These are phyloP conservation scores for Oasisia sp. DNA, from an alignment of 2,888 invertebrate genomes.

Conservation along the genomic window DNA sequence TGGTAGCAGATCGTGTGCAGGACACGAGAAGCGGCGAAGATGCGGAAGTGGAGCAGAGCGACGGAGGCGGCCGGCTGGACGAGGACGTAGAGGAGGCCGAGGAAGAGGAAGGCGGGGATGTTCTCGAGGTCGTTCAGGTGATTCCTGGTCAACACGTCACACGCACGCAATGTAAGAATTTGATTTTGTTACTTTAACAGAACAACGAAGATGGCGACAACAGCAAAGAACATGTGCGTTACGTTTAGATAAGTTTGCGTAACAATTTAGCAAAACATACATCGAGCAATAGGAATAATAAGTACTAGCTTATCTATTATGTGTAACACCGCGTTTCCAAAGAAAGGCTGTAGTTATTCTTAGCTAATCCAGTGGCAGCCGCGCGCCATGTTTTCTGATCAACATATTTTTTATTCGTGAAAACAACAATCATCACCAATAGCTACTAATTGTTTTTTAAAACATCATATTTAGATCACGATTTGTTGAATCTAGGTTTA, in stretches of 20 bases:
- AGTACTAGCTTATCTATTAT: too few relatives aligned
- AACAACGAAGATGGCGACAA: not conserved
- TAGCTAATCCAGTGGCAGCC: too few relatives aligned
- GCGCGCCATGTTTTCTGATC: too few relatives aligned
- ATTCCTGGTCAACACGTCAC: conserved; percentile 69
- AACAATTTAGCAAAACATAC: too few relatives aligned
- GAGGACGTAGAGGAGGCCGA: conserved; percentile 73
- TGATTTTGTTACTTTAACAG: not conserved
- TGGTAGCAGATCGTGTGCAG: conserved; percentile 77
- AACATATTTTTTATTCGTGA: too few relatives aligned
- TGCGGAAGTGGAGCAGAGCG: conserved; percentile 71
- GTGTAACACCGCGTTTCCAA: too few relatives aligned
- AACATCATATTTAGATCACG: too few relatives aligned
- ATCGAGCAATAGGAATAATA: too few relatives aligned
- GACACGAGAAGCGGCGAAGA: conserved; percentile 71
- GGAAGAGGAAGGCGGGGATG: conserved; percentile 74
- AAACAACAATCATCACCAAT: too few relatives aligned
- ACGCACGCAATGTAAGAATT: not conserved
- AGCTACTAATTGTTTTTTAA: too few relatives aligned
- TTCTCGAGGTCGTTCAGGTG: conserved; percentile 81
- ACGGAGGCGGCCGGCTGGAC: conserved; percentile 70
- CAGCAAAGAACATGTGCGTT: not conserved
- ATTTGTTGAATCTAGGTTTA: not conserved
- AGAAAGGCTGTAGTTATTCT: too few relatives aligned
- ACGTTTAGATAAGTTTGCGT: not conserved